Evolutionary conservation across 2,113 vertebrate species (phyloP), one percentile per base, ranked within the genome.

Genomic region (Machaerirhynchus nigripectus): DNA sequence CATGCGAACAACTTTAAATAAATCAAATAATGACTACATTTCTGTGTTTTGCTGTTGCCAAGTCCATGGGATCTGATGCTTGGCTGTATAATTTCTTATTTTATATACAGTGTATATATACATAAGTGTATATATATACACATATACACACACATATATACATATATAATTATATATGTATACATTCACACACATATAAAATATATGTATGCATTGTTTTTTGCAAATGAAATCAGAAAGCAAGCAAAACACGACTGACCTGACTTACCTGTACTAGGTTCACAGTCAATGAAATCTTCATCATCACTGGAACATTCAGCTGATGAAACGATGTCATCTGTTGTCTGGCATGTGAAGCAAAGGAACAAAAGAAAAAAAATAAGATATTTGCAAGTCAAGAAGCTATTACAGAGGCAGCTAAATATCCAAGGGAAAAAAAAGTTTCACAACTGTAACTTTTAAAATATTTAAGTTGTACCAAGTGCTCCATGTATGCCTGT

Each of bases 191-290:
- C 93, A 97, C 86, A 96, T 95, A 96, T 93, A 96, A 95, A 92
- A 95, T 92, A 97, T 96, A 96, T 96, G 97, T 98, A 98, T 97
- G 95, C 96, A 97, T 97, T 97, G 94, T 90, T 98, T 98, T 98
- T 98, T 98, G 98, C 98, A 99, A 98, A 99, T 98, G 92, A 99
- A 98, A 98, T 97, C 96, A 98, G 96, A 97, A 98, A 98, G 98
- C 99, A 99, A 99, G 99, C 98, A 98, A 98, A 98, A 98, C 84
- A 98, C 97, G 97, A 99, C 99, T 99, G 98, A 99, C 98, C 98
- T 98, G 99, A 99, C 99, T 99, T 99, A 99, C 99, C 99, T 99
- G 99, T 98, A 98, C 99, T 99, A 6, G 99, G 99, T 52, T 99
- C 99, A 97, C 99, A 99, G 98, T 99, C 99, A 83, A 99, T 99